Evolutionary conservation across 35 echinoderm and acorn worm species (phyloP), one percentile per base, ranked within the genome.

Genomic region (Acanthaster planci): DNA sequence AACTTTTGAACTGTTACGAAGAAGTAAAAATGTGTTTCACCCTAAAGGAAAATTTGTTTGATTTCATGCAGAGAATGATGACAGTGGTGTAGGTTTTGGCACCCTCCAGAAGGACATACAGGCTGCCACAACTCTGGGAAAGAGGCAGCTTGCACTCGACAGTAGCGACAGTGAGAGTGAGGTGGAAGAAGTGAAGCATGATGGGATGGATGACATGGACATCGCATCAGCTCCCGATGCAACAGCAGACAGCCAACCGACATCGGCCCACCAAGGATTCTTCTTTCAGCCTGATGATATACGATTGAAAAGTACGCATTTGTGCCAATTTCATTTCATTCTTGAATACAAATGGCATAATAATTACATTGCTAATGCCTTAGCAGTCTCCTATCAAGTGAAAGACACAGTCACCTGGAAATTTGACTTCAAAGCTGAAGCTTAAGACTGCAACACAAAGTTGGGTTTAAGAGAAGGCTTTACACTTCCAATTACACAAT

Each of bases 201-300:
- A 86, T 19, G 59, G 76, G 8, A n/a, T 53, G 55, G 82, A 81
- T 12, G 52, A 67, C 55, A 89, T 47, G 38, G 82, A 51, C 34
- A 77, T 22, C 23, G 5, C 50, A 37, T 35, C 16, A 36, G 34
- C 32, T 37, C 12, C 38, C 15, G 77, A 88, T 18, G 51, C 38
- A 8, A 23, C 75, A 55, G 2, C 27, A 51, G 38, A 77, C 26
- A 27, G 76, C 51, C 60, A 31, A 23, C 36, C 42, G 30, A 38
- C 76, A 40, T 76, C 55, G 2, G 64, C 15, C 64, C 14, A 34
- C 9, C 55, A 82, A 21, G 79, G 34, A 0, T 94, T 94, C 67
- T 94, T 94, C 87, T 94, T 94, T 87, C 82, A 75, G 22, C 27
- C 15, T 47, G 51, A 94, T 60, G 92, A 94, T n/a, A 26, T 67